Percentiles rank a stretch among this genome's conserved stretches.
Evolutionary conservation across 2,797 vertebrate species (phyloP).

Genomic region (Eleutherodactylus coqui): DNA sequence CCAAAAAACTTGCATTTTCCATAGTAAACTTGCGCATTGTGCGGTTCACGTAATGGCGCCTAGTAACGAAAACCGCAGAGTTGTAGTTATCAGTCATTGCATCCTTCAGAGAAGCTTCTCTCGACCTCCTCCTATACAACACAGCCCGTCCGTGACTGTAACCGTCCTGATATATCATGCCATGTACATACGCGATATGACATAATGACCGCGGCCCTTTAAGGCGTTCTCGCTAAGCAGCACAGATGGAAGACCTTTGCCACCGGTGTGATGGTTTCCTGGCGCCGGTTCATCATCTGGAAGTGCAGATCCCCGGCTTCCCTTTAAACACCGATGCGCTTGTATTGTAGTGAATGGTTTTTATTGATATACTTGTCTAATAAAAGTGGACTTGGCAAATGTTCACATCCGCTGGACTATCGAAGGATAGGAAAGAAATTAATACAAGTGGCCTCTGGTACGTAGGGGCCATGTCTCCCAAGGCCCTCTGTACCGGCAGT

Average conservation of each 20-base stretch:
- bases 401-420: conserved; percentile 10
- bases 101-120: too few relatives aligned
- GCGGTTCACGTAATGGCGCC: too few relatives aligned
- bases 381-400: conserved; percentile 43
- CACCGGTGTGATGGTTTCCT: neutral
- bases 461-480: conserved; percentile 8
- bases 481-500: neutral
- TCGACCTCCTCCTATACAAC: too few relatives aligned
- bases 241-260: conserved; percentile 2
- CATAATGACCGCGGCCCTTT: too few relatives aligned
- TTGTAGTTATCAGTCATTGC: too few relatives aligned
- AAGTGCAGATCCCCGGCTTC: conserved; percentile 10
- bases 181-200: too few relatives aligned
- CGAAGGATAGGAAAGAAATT: conserved; percentile 32
- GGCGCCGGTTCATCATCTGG: conserved; percentile 23
- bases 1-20: too few relatives aligned
- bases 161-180: too few relatives aligned
- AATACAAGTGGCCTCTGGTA: conserved; percentile 42
- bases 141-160: too few relatives aligned
- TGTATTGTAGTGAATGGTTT: conserved; percentile 33
- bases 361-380: conserved; percentile 34
- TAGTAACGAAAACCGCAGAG: too few relatives aligned
- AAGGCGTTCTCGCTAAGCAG: neutral
- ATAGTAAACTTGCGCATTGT: too few relatives aligned
- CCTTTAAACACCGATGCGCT: conserved; percentile 19